These are phyloP conservation scores for Amiota mariae DNA, from an alignment of 2,888 invertebrate genomes.

Conservation along the genomic window DNA sequence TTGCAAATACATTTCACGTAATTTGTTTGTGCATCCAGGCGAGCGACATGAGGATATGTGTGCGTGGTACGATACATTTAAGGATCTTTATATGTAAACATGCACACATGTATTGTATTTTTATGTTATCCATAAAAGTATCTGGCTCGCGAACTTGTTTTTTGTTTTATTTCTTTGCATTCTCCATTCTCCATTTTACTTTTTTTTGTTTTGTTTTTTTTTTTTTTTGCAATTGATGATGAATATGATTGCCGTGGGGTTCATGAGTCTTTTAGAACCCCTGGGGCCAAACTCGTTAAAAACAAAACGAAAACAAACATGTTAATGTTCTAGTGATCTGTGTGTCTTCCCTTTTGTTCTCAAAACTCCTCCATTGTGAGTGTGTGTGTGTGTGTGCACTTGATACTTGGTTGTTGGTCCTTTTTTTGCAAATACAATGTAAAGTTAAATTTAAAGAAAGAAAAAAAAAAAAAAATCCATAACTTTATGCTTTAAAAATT, in stretches of 20 bases:
- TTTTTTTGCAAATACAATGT: no score
- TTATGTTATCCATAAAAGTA: background rate
- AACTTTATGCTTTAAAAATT: no score
- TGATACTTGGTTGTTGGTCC: no score
- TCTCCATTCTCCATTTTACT: no score
- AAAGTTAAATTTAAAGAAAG: no score
- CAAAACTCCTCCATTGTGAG: no score
- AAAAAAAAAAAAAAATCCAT: no score
- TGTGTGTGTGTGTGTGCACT: no score
- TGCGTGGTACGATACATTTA: constrained; percentile 7
- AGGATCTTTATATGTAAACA: constrained; percentile 1
- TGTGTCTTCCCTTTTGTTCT: background rate
- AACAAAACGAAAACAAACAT: no score
- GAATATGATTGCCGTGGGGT: constrained; percentile 7
- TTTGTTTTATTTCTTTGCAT: no score
- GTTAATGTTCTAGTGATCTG: background rate
- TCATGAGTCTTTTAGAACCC: background rate
- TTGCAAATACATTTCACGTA: constrained; percentile 62
- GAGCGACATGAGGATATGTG: constrained; percentile 37
- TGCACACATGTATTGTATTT: background rate
- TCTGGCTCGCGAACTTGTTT: background rate
- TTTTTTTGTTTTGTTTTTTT: no score
- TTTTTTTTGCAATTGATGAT: background rate
- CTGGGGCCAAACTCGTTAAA: background rate
- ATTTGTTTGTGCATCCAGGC: constrained; percentile 62